These are phyloP conservation scores for Cyclina sinensis DNA, from an alignment of 1,140 invertebrate genomes.

Conservation along the genomic window DNA sequence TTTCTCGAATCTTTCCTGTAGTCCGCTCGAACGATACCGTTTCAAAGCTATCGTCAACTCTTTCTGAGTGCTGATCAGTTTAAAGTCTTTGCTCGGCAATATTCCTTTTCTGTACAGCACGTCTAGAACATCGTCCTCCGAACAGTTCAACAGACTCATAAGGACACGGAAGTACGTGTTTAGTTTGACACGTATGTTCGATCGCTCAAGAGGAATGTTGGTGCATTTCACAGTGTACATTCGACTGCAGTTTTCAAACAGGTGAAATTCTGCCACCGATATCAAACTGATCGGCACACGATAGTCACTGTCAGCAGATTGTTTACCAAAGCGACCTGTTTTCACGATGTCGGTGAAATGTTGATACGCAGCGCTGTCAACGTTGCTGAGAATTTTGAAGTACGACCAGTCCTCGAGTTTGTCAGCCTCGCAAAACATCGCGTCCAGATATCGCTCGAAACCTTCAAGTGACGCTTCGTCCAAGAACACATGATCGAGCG, in stretches of 20 bases:
- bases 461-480: not conserved
- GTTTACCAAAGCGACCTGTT: not conserved
- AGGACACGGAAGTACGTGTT: not conserved
- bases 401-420: not conserved
- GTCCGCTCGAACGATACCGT: not conserved
- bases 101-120: not conserved
- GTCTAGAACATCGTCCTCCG: not conserved
- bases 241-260: not conserved
- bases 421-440: not conserved
- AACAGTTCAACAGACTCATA: not conserved
- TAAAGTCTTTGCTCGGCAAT: not conserved
- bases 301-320: not conserved
- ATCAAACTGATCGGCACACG: not conserved
- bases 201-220: not conserved
- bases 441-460: not conserved
- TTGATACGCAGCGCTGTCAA: not conserved
- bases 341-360: not conserved
- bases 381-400: conserved; percentile 1
- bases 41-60: not conserved
- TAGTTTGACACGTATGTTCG: not conserved
- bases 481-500: not conserved
- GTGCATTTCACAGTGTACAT: not conserved
- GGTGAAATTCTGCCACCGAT: not conserved
- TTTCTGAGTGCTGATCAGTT: not conserved
- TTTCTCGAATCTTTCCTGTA: not conserved